Percentiles rank a stretch among this genome's conserved stretches.
These are phyloP conservation scores for Penaeus chinensis DNA, from an alignment of 1,140 invertebrate species.

Conservation along the genomic window DNA sequence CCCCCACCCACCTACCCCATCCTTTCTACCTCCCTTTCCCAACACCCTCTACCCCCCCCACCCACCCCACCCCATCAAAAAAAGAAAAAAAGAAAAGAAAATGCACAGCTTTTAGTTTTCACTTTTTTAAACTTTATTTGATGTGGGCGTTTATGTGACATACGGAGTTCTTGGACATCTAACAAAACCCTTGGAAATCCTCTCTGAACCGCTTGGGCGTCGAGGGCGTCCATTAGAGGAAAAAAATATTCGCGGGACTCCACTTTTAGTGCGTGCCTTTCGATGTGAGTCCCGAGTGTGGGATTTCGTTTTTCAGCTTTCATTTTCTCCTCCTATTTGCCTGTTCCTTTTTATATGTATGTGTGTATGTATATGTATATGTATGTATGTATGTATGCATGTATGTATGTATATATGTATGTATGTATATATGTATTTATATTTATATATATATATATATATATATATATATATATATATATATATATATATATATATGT, in stretches of 20 bases:
- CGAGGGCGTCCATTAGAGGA: too few species aligned
- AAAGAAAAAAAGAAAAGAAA: too few species aligned
- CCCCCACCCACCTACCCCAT: too few species aligned
- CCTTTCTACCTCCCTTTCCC: too few species aligned
- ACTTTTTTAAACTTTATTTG: not conserved
- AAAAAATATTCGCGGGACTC: too few species aligned
- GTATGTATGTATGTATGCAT: slow-evolving; percentile 9
- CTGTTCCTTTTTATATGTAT: not conserved
- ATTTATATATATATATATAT: slow-evolving; percentile 22
- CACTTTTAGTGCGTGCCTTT: too few species aligned
- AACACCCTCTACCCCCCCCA: not conserved
- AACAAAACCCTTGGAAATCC: too few species aligned
- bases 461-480: slow-evolving; percentile 27
- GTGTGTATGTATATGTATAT: slow-evolving; percentile 4
- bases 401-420: not conserved
- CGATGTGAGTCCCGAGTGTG: too few species aligned
- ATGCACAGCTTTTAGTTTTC: not conserved
- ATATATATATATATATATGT: too few species aligned
- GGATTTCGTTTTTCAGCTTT: too few species aligned
- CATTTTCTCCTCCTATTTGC: too few species aligned
- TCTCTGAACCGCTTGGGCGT: too few species aligned
- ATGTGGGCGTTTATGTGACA: not conserved
- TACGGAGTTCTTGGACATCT: not conserved
- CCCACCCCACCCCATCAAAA: not conserved
- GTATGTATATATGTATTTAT: not conserved